Evolutionary conservation across 2,113 vertebrate species (phyloP).

Genomic region (Mesembrinibis cayennensis): DNA sequence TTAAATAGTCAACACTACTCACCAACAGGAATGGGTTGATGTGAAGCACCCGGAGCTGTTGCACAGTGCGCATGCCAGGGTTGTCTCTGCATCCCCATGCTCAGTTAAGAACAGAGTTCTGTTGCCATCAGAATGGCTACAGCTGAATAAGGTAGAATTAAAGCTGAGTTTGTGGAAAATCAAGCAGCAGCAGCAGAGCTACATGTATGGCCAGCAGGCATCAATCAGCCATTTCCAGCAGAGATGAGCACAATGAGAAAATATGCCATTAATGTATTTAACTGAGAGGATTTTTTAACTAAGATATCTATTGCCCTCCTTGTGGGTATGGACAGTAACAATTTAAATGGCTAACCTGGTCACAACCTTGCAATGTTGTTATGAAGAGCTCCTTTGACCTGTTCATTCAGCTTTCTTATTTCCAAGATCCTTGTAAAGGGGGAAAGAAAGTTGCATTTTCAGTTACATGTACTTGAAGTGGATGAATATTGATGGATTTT

Average conservation of each 20-base stretch:
- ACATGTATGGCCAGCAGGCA: neutral
- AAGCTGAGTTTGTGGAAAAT: neutral
- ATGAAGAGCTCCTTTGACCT: neutral
- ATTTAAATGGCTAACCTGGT: neutral
- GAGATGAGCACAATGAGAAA: neutral
- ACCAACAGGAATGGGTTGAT: neutral
- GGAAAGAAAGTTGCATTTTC: neutral
- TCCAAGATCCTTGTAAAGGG: neutral
- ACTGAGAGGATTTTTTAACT: neutral
- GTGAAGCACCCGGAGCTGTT: neutral
- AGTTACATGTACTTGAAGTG: neutral
- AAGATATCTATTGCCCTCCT: neutral
- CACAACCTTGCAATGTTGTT: neutral
- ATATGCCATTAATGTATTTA: neutral
- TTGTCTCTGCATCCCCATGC: neutral
- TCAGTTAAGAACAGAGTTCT: neutral
- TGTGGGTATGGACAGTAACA: neutral
- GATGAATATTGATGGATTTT: neutral
- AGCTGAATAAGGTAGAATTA: neutral
- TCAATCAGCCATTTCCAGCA: neutral
- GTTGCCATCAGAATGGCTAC: neutral
- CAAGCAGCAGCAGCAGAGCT: neutral
- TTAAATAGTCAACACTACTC: neutral
- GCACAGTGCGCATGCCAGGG: neutral
- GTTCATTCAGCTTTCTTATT: neutral